Evolutionary conservation across 2,888 invertebrate genomes (phyloP), one percentile per base, ranked within the genome.

Genomic region (Microchrysa polita): DNA sequence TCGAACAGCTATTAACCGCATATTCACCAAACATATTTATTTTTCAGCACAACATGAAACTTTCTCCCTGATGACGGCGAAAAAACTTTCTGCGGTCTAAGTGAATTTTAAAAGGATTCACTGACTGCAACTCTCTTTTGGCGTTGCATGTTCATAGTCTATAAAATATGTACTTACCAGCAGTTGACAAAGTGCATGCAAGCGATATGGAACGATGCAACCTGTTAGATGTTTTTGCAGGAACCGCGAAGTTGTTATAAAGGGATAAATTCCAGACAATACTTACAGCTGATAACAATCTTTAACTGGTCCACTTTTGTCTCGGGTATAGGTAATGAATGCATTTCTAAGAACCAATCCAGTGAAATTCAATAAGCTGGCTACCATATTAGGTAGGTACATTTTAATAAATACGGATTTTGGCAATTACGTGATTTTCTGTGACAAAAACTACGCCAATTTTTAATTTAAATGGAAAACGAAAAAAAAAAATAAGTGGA

Each of bases 1-100:
- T 40, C n/a, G 69, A 55, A 69, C 55, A 40, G 18, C 69, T 23
- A 69, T 69, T 57, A 69, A 69, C 34, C 20, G 57, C 69, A 69
- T 69, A 57, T 34, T 69, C 53, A 16, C 23, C n/a, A 18, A 67
- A 16, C 34, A 61, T 18, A 42, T 52, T 67, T 53, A 22, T n/a
- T 52, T 53, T 40, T 52, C 18, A 22, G 34, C 10, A 16, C 12
- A 23, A 34, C 23, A 67, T 18, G 10, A 52, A 22, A 52, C 23
- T 53, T 52, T 67, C 20, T 27, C 4, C 22, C 10, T 18, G 53
- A 27, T 23, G n/a, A 67, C n/a, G n/a, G 27, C 4, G 27, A 34
- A 34, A 34, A 34, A 34, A 34, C 0, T 44, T 48, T 44, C 14
- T 48, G n/a, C 40, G 23, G 12, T n/a, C 67, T 18, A 14, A 67